Evolutionary conservation across 2,113 vertebrate species (phyloP), one percentile per base, ranked within the genome.

Genomic region (Halcyon malimbica): DNA sequence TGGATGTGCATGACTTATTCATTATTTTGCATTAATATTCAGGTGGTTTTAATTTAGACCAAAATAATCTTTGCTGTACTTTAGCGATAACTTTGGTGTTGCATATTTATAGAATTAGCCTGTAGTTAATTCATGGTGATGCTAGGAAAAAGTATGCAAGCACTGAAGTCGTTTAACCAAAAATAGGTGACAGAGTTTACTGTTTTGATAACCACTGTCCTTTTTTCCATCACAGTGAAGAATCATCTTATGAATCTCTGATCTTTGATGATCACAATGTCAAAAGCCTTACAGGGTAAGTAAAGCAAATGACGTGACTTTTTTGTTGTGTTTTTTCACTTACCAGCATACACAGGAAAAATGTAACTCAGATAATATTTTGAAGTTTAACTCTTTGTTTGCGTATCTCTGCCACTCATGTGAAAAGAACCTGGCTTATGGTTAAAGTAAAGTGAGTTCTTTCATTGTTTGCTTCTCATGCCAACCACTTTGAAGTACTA

Each of bases 1-100:
- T 70, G 26, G 33, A 84, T 54, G 10, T 60, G 20, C 8, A 26
- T 68, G 46, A 46, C 29, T 19, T 19, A 85, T 87, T 59, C 15
- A 25, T 95, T 95, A 57, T 71, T 89, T 75, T 82, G 39, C 53
- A 48, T 89, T 90, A 63, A 89, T 87, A 59, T 84, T 71, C 64
- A 78, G 53, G 33, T 81, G 53, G 33, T 16, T 93, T 84, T 75
- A 67, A 81, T 82, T 94, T 89, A 88, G 31, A 88, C 65, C 26
- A 80, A 80, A 86, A 74, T 54, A 80, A 59, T 65, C 31, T 69
- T 90, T 80, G 5, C 75, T 70, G 26, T 86, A 81, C 50, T 25
- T 91, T 60, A 69, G 29, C 39, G 44, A 25, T 79, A 87, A 53
- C 33, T 87, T 91, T 84, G 60, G 25, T 56, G 25, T 67, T 84